These are phyloP conservation scores for Drosophila bipectinata DNA, from an alignment of 1,140 invertebrate genomes.

Conservation along the genomic window DNA sequence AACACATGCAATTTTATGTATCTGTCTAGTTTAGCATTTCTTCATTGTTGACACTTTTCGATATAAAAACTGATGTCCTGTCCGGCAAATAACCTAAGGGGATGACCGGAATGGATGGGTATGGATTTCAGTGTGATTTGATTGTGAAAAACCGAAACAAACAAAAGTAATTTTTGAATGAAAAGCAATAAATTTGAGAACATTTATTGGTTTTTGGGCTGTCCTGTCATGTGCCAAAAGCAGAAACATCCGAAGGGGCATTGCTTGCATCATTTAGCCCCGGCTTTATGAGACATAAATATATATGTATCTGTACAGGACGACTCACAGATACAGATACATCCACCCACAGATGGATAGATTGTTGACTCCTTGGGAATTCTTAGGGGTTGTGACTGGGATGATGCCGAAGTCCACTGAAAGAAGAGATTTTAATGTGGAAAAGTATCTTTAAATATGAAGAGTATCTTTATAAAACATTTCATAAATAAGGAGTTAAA, in stretches of 20 bases:
- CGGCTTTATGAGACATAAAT: constrained; percentile 49
- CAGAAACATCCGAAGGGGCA: constrained; percentile 40
- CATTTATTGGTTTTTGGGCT: constrained; percentile 81
- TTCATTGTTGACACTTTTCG: constrained; percentile 37
- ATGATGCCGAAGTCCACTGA: constrained; percentile 22
- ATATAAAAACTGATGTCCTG: constrained; percentile 55
- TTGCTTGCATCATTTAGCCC: constrained; percentile 66
- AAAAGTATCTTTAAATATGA: not conserved
- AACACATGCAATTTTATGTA: constrained; percentile 28
- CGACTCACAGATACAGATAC: constrained; percentile 17
- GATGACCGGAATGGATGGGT: constrained; percentile 30
- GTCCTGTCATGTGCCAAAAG: constrained; percentile 50
- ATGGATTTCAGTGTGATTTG: constrained; percentile 39
- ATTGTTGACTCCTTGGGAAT: constrained; percentile 54
- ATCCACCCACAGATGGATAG: constrained; percentile 48
- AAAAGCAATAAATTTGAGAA: constrained; percentile 82
- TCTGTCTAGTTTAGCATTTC: constrained; percentile 12
- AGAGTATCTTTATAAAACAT: too few relatives aligned
- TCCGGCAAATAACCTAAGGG: constrained; percentile 44
- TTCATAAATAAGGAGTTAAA: too few relatives aligned
- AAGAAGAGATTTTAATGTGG: not conserved
- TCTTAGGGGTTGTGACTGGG: constrained; percentile 22
- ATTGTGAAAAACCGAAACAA: constrained; percentile 70
- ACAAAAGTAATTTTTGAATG: constrained; percentile 79
- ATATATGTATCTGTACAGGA: not conserved